phyloP scores from a whole-genome alignment of 2,797 vertebrate genomes.

The Eupleurogrammus muticus region DNA sequence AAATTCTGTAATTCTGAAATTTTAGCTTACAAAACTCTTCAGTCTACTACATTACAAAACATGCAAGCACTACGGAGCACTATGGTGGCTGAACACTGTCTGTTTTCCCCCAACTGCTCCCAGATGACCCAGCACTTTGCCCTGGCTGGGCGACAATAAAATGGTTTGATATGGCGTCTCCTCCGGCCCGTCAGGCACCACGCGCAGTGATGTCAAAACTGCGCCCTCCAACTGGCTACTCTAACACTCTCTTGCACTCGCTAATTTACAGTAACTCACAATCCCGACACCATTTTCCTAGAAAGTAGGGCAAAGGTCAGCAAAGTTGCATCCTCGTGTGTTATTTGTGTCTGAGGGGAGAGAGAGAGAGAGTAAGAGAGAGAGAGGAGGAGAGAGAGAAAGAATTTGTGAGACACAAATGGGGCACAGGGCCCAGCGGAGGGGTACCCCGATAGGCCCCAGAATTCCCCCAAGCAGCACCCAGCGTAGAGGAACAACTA shows the following conservation, averaged over 20 bases:
- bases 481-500: conserved; percentile 82
- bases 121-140: conserved; percentile 47
- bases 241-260: background rate
- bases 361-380: background rate
- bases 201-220: conserved; percentile 25
- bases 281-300: conserved; percentile 34
- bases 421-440: conserved; percentile 49
- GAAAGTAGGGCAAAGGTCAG: conserved; percentile 67
- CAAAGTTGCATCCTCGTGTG: conserved; percentile 28
- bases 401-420: conserved; percentile 49
- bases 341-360: conserved; percentile 27
- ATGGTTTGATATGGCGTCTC: conserved; percentile 39
- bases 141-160: conserved; percentile 34
- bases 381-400: conserved; percentile 3
- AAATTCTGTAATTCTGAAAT: background rate
- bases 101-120: conserved; percentile 32
- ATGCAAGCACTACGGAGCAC: background rate
- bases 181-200: conserved; percentile 17
- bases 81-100: conserved; percentile 2
- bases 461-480: conserved; percentile 70
- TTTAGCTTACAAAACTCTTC: background rate
- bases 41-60: conserved; percentile 18
- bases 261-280: conserved; percentile 39
- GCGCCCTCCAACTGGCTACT: conserved; percentile 10
- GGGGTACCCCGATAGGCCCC: conserved; percentile 69